Percentiles rank a stretch among this genome's conserved stretches.
phyloP scores from a whole-genome alignment of 2,888 invertebrate genomes.

The Azorinus chamasolen region DNA sequence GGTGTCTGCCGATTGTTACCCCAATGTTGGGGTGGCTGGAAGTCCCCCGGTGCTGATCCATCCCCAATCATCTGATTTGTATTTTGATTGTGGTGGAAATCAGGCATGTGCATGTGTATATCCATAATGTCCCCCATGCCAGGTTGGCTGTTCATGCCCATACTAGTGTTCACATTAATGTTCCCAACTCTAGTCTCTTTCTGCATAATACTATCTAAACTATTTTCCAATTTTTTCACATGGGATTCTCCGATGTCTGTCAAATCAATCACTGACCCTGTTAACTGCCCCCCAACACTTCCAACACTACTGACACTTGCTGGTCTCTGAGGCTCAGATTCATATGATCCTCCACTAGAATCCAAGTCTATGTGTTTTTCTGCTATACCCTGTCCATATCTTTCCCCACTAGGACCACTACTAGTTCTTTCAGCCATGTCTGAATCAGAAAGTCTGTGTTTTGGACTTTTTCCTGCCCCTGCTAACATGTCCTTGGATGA shows the following conservation, averaged over 20 bases:
- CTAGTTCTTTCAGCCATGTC: slow-evolving; percentile 51
- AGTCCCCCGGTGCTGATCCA: slow-evolving; percentile 50
- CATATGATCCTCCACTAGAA: slow-evolving; percentile 65
- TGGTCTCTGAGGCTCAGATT: slow-evolving; percentile 39
- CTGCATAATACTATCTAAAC: slow-evolving; percentile 73
- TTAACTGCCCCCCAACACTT: slow-evolving; percentile 62
- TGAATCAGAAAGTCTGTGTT: slow-evolving; percentile 76
- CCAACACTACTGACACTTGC: slow-evolving; percentile 68
- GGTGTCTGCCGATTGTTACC: slow-evolving; percentile 55
- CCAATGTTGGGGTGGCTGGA: slow-evolving; percentile 48
- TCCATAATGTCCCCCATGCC: slow-evolving; percentile 33
- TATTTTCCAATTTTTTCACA: slow-evolving; percentile 76
- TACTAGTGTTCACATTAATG: slow-evolving; percentile 12
- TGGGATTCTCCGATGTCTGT: slow-evolving; percentile 79
- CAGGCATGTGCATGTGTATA: slow-evolving; percentile 49
- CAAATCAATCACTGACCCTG: slow-evolving; percentile 77
- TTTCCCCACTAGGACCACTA: slow-evolving; percentile 46
- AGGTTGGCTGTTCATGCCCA: slow-evolving; percentile 50
- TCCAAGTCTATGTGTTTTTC: slow-evolving; percentile 68
- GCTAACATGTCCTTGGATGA: slow-evolving; percentile 75
- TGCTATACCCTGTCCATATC: slow-evolving; percentile 57
- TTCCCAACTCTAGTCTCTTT: slow-evolving; percentile 61
- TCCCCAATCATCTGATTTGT: slow-evolving; percentile 56
- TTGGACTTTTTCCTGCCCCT: slow-evolving; percentile 84
- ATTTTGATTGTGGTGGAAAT: slow-evolving; percentile 64